A percentile compares a stretch with the other conserved stretches of the same genome.
Conservation (phyloP, 2,113 vertebrate species). For the Perognathus longimembris region DNA sequence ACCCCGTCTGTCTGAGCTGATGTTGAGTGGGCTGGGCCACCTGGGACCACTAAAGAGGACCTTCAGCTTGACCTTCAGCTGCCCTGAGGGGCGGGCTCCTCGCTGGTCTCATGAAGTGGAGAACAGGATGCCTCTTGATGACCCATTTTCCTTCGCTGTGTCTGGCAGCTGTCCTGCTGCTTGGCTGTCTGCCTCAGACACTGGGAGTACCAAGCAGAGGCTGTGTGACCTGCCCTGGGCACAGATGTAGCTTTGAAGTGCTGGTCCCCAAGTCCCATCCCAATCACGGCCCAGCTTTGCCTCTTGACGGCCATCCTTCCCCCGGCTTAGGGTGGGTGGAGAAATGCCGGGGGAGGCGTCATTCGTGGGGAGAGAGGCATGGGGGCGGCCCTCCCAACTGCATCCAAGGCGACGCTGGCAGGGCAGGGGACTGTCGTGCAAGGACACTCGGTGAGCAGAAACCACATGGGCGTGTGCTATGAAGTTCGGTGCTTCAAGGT, state of each 20-base stretch:
- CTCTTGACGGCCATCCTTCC: constrained; percentile 59
- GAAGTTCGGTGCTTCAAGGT: not conserved
- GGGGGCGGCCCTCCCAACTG: not conserved
- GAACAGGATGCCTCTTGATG: not conserved
- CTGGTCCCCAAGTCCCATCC: constrained; percentile 54
- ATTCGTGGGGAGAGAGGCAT: constrained; percentile 18
- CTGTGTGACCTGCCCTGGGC: rapidly evolving
- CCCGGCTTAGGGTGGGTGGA: constrained; percentile 47
- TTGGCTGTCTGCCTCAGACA: constrained; percentile 1
- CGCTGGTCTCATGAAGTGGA: not conserved
- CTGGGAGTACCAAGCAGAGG: not conserved
- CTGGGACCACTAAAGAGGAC: not conserved
- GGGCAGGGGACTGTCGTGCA: not conserved
- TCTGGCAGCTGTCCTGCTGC: not conserved
- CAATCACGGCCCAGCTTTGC: constrained; percentile 38
- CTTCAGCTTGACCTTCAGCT: not conserved
- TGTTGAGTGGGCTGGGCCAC: not conserved
- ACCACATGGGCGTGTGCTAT: not conserved
- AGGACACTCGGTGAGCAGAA: not conserved
- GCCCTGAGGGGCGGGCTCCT: not conserved
- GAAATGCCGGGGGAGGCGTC: not conserved
- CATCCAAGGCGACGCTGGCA: not conserved
- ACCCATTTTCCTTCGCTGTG: not conserved
- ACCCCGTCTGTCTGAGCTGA: not conserved
- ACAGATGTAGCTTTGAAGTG: not conserved